Conservation (phyloP, 2,888 invertebrate genomes). For the Myopa testacea region DNA sequence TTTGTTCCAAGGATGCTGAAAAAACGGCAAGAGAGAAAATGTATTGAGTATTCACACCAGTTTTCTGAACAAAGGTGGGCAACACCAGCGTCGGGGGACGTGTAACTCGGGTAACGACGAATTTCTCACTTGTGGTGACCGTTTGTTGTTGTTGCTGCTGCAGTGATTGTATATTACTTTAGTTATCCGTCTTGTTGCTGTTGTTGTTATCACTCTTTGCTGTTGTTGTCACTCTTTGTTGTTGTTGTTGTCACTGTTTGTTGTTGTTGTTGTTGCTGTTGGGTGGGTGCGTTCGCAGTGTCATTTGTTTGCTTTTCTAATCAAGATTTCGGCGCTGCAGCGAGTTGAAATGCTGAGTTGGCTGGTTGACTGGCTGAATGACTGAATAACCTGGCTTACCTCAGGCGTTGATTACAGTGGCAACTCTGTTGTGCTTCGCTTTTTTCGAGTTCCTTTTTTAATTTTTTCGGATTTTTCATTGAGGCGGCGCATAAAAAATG, state of each 20-base stretch:
- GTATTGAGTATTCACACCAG: too few species aligned
- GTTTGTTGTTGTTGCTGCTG: neutral
- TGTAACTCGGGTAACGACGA: neutral
- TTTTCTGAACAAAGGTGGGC: too few species aligned
- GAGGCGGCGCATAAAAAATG: constrained; percentile 27
- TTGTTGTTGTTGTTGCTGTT: constrained; percentile 5
- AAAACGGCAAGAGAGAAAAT: too few species aligned
- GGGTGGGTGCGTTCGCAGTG: constrained; percentile 23
- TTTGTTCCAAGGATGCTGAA: too few species aligned
- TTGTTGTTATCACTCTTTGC: constrained; percentile 4
- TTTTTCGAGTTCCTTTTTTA: neutral
- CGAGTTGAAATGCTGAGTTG: constrained; percentile 2
- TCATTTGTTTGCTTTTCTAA: constrained; percentile 37
- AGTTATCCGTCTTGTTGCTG: constrained; percentile 4
- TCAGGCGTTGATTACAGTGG: constrained; percentile 36
- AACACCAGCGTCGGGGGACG: too few species aligned
- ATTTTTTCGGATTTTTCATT: neutral
- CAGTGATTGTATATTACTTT: neutral
- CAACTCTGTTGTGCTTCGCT: constrained; percentile 10
- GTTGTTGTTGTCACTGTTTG: constrained; percentile 11
- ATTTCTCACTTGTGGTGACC: constrained; percentile 33
- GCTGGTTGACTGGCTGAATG: constrained; percentile 5
- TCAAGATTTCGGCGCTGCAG: constrained; percentile 33
- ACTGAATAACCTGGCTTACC: constrained; percentile 13
- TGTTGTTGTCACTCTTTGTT: neutral